Evolutionary conservation across 2,888 invertebrate species (phyloP), one percentile per base, ranked within the genome.

Genomic region (Eulithis testata): DNA sequence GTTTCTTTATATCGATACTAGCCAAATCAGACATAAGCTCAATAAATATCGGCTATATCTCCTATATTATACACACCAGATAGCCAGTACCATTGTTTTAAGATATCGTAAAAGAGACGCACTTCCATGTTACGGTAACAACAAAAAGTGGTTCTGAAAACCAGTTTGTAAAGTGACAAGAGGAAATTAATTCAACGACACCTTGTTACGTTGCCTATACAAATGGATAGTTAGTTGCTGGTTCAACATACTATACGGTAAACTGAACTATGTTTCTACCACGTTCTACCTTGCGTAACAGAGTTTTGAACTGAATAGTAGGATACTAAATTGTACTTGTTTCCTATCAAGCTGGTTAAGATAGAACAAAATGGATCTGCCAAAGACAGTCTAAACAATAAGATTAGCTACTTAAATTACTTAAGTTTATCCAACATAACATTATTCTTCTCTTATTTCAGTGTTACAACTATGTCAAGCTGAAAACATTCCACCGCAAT

Each of bases 401-500:
- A 1, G 31, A 31, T 31, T 31, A 6, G 31, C 31, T 31, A 31
- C 5, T 4, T 31, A 2, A 6, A 31, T 31, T 31, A 31, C 5
- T 4, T 31, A 2, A 2, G 21, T 21, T 21, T 21, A 21, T 21
- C 31, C 31, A 5, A 9, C 9, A 40, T 11, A 40, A 9, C 9
- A 40, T 40, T 5, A 9, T 40, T 21, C 40, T 40, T 40, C n/a
- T 51, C 43, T 11, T 9, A 59, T 89, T 90, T 43, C 90, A 93
- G 92, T 91, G 82, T 84, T 91, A 84, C 88, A 90, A 86, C 83
- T 87, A 82, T 88, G 90, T 80, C 85, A 84, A 87, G 89, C 89
- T 71, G 85, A 89, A 79, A 81, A 83, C 63, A 78, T 82, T 56
- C 63, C 78, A 68, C 81, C 85, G 70, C 87, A 86, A 75, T 93